phyloP scores from a whole-genome alignment of 2,888 invertebrate species.

The Drosophila setosimentum region DNA sequence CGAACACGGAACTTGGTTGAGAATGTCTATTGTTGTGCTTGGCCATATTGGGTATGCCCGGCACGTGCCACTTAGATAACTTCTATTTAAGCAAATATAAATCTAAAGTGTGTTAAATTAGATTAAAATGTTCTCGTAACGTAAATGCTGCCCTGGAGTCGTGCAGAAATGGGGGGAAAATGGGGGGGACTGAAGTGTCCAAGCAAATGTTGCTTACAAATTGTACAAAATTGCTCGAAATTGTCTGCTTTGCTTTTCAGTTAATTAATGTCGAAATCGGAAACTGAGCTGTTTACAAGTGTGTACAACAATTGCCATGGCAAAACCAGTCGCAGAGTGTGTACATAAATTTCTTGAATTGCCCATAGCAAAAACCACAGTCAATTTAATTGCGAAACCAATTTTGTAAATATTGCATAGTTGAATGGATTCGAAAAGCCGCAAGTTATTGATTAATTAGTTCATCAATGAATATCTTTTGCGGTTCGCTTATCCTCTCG shows the following conservation, averaged over 20 bases:
- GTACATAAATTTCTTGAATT: neutral
- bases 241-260: conserved; percentile 27
- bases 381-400: conserved; percentile 9
- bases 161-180: neutral
- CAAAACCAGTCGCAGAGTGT: neutral
- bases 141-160: conserved; percentile 44
- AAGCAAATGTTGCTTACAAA: conserved; percentile 42
- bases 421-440: neutral
- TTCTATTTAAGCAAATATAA: conserved; percentile 82
- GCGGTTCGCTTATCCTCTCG: neutral
- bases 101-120: conserved; percentile 81
- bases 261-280: conserved; percentile 44
- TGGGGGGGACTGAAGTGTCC: neutral
- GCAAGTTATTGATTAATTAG: conserved; percentile 23
- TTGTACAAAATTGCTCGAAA: conserved; percentile 26
- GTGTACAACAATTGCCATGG: neutral
- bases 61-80: conserved; percentile 76
- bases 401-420: neutral
- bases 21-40: conserved; percentile 28
- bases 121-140: conserved; percentile 80
- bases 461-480: neutral
- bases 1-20: conserved; percentile 4
- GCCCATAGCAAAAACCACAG: conserved; percentile 16
- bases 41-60: conserved; percentile 54
- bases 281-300: conserved; percentile 22